Base-by-base conservation (phyloP, 2,113 vertebrate genomes). In the Albula goreensis region DNA sequence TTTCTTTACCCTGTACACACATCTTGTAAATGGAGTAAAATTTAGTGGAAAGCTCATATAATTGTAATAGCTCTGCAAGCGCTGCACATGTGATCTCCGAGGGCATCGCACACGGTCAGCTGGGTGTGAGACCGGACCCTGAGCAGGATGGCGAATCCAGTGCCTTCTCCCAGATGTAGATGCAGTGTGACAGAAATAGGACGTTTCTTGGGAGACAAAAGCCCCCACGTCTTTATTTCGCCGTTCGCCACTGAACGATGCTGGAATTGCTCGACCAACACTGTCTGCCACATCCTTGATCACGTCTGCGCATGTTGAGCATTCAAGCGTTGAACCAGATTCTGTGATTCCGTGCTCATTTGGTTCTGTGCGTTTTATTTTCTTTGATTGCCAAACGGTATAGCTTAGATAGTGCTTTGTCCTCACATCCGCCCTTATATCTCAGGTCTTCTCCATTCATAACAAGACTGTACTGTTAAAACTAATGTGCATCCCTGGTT, bases 131-230 rank as follows among this genome's bases (percentile, higher is more conserved):
- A 5, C 87, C 57, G 53, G 85, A 83, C 56, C 81, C 52, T 31
- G 85, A 88, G 84, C 84, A 57, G 52, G 48, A 91, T 87, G 83
- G n/a, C 31, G 81, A 60, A 51, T 84, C 85, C 83, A 78, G 85
- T 85, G 82, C 78, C 50, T 83, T 83, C 63, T 80, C 78, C 25
- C 77, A 79, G 63, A 85, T 86, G 60, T 74, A 52, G 83, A 84
- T 78, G n/a, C 48, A 17, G 85, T 85, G 41, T 84, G 83, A 86
- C 83, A 77, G 70, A 74, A 74, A 74, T 74, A 74, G 70, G 70
- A 74, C 70, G 70, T 74, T 74, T 74, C 70, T 74, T 74, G n/a
- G 70, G n/a, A 74, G 31, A 74, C 70, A 31, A 74, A 74, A 74
- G 70, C n/a, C 70, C 5, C 22, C 17, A 22, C 70, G n/a, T 74